Base-by-base conservation (phyloP, 2,888 invertebrate species). In the Odontothrips loti region DNA sequence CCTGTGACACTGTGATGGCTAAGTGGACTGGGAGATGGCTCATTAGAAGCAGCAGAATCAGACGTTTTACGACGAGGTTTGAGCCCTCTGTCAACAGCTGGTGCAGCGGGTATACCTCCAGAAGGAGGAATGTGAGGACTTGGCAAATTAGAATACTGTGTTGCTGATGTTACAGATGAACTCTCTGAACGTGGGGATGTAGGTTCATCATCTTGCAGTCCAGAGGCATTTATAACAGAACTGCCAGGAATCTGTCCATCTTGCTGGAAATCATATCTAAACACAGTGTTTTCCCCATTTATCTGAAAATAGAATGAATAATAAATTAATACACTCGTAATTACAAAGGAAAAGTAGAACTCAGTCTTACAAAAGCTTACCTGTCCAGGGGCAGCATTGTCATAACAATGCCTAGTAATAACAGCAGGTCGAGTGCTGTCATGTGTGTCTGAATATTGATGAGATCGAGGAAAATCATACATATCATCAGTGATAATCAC, bases 41-140 rank as follows among this genome's bases (percentile, higher is more conserved):
- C 89, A 83, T 88, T 88, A 80, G 88, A 86, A 8, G 89, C 88
- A 34, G 86, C 85, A 0, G 89, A 87, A 85, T 89, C 89, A 1
- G 89, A 89, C 34, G 88, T 84, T 84, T 91, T 90, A 81, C 90
- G 88, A 20, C 90, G 90, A 23, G 96, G 96, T 87, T 96, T 96
- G 68, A 96, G 88, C 79, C 93, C 93, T 80, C 96, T 90, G 86
- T 96, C 93, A 47, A 96, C 95, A 58, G 91, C 91, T 20, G 96
- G 95, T 78, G 95, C 94, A 11, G 87, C 86, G 20, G 87, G 87
- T 17, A 83, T 80, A 78, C 80, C 80, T 10, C 63, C 79, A 47
- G 79, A 80, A 34, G 82, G 80, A 58, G 83, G 83, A 63, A 83
- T 81, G 17, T 83, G 83, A 85, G 90, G 91, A 86, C 90, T 91